Conservation (phyloP, 2,113 vertebrate species). For the Anarrhichthys ocellatus region DNA sequence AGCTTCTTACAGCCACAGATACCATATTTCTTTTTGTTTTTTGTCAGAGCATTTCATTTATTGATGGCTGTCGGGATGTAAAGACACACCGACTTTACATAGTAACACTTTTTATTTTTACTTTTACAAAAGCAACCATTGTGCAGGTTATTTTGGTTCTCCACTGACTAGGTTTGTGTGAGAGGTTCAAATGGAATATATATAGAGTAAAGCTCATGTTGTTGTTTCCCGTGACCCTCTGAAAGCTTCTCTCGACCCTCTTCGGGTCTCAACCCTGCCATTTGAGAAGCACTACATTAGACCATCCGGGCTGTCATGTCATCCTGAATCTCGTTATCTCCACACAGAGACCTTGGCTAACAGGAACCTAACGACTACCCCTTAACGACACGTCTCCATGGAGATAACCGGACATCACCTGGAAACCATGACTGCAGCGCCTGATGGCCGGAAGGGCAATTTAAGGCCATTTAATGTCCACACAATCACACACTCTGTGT, state of each 20-base stretch:
- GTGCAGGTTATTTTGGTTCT: not conserved
- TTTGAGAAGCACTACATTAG: slow-evolving; percentile 56
- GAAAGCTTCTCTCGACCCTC: slow-evolving; percentile 40
- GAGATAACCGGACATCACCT: slow-evolving; percentile 88
- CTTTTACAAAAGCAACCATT: not conserved
- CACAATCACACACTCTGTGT: slow-evolving; percentile 37
- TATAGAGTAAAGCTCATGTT: not conserved
- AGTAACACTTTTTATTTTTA: not conserved
- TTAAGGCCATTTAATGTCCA: slow-evolving; percentile 69
- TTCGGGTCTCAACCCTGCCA: slow-evolving; percentile 33
- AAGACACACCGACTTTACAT: not conserved
- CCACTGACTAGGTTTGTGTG: not conserved
- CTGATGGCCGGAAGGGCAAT: slow-evolving; percentile 63
- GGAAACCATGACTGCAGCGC: slow-evolving; percentile 86
- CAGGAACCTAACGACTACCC: slow-evolving; percentile 83
- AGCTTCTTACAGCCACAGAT: too few species aligned
- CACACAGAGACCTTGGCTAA: slow-evolving; percentile 90
- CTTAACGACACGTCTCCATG: slow-evolving; percentile 88
- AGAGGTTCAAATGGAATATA: not conserved
- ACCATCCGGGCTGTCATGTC: slow-evolving; percentile 60
- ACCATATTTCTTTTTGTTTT: too few species aligned
- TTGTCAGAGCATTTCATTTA: too few species aligned
- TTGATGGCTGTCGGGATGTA: too few species aligned
- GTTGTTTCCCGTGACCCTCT: slow-evolving; percentile 26
- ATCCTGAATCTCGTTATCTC: slow-evolving; percentile 92